Base-by-base conservation (phyloP, 53 echinoderm and acorn worm species). In the Holothuria leucospilota region DNA sequence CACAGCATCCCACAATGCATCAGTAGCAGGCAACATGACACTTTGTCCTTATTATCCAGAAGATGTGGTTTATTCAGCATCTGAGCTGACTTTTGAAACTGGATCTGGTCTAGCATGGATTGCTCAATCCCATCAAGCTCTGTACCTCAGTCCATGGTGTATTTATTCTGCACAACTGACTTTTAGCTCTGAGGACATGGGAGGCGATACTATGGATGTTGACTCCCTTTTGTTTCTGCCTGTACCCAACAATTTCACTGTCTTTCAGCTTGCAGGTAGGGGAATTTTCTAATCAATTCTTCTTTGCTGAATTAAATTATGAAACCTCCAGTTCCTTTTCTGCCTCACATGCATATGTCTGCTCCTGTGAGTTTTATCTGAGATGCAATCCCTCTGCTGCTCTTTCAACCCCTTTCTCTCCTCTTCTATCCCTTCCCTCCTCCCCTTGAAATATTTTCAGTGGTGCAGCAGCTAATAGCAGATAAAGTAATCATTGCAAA, bases 151-250 rank as follows among this genome's bases (percentile, higher is more conserved):
- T 68, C 81, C 86, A 68, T 58, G 73, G 59, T 29, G 27, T 81
- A 40, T 27, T 86, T 86, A 51, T 86, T 59, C 16, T 72, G 86
- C 86, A 29, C 86, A 24, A 80, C 28, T 16, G 40, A 20, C 6
- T 5, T 78, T 65, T 23, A 85, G 15, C 68, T 85, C 59, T 79
- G 81, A 24, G 69, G 65, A 40, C 46, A 46, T 25, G 68, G n/a
- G 87, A 69, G 79, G 41, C 1, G 69, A 75, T 4, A 63, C 82
- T 39, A 87, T 99, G 56, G 69, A 88, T n/a, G 88, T 95, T 23
- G 99, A 99, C 74, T 70, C 85, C 18, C 60, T 99, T 25, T 79
- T 95, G 29, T 21, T 99, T 28, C 41, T 99, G 56, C 95, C 95
- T 29, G 85, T 88, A 52, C 72, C 82, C 4, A 78, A 68, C 42